Evolutionary conservation across 2,888 invertebrate genomes (phyloP), one percentile per base, ranked within the genome.

Genomic region (Ectemnius lituratus): DNA sequence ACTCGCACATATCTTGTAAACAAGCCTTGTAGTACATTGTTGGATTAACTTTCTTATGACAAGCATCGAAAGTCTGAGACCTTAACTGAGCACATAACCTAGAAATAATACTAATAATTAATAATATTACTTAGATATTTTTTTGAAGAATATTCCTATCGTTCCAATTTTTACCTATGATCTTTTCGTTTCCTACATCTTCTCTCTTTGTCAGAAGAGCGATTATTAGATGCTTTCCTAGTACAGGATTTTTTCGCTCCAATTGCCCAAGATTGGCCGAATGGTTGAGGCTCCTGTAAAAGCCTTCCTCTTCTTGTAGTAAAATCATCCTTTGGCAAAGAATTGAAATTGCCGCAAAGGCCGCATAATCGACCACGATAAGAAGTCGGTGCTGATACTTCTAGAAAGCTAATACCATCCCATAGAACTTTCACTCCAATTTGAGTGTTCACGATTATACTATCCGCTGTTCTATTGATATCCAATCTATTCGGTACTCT

Each of bases 271-370:
- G 98, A 97, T 62, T 95, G 93, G 2, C 97, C 98, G 86, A 98
- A 98, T 67, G 93, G 83, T 63, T 92, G 91, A 0, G 93, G 91
- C 82, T 96, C 96, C 60, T 92, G 92, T 73, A 95, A 93, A 62
- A 94, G 91, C 62, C 92, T 92, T 11, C 96, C 96, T 79, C 93
- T 93, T 65, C 95, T 93, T 63, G 94, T 94, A 79, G 92, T 94
- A 87, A 97, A 94, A 91, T 98, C 98, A 90, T 98, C 98, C 80
- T 96, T 94, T 2, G 95, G 94, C 76, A 96, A 92, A 60, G 95
- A 95, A 91, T 98, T 99, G 91, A 96, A 99, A 90, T 98, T 98
- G 0, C 99, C 99, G 88, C 99, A 99, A 18, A 99, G 92, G 14
- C 99, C 99, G 88, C 98, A 98, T 71, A 98, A 90, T 85, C 94